Base-by-base conservation (phyloP, 1,140 invertebrate genomes). In the Temnothorax nylanderi region DNA sequence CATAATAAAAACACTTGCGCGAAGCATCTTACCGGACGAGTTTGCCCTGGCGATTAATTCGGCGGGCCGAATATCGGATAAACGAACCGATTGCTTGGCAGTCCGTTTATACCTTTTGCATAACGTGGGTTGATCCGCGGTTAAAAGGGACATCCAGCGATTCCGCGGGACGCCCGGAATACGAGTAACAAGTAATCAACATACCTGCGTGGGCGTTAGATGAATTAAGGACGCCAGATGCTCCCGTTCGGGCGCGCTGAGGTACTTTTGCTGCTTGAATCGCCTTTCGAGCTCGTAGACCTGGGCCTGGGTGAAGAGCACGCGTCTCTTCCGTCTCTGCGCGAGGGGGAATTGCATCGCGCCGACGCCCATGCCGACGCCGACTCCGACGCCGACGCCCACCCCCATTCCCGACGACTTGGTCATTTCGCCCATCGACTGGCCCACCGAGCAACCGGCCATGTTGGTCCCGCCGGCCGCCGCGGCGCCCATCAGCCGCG, bases 301-400 rank as follows among this genome's bases (percentile, higher is more conserved):
- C 96, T 99, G 99, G 74, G 98, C 98, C 96, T 99, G 99, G 49
- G 99, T 99, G 96, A 99, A 99, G 60, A 99, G 97, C 81, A 99
- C 99, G 91, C 99, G 96, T 90, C 99, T 96, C 95, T 99, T 99
- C 91, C 99, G 96, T 89, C 98, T 96, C 95, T 98, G 98, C 16
- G 98, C 97, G 87, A 99, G 96, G 41, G 98, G 98, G 95, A 99
- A 99, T 95, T 99, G 98, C 97, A 99, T 98, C 71, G 98, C 97
- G 95, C 98, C 98, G 86, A 97, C 96, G 94, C 98, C 98, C 91
- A 97, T 96, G 8, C 97, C 97, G 78, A 97, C 97, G 94, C 97
- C 97, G 47, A 97, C 97, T 65, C 97, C 97, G 92, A 97, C 95
- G 67, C 97, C 97, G 77, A 95, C 95, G 69, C 95, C 94, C 74